Evolutionary conservation across 2,888 invertebrate genomes (phyloP).

Genomic region (Drepana falcataria): DNA sequence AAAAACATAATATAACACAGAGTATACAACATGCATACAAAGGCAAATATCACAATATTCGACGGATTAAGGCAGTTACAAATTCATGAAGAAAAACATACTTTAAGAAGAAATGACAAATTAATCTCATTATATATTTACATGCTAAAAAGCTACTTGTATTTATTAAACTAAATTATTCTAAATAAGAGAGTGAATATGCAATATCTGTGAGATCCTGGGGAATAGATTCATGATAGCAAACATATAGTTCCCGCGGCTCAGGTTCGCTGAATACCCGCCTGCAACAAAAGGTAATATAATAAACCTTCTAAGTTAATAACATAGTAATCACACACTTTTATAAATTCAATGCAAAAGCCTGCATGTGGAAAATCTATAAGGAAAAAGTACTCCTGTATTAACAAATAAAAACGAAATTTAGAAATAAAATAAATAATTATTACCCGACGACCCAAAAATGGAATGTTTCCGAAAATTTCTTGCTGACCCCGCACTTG

Average conservation of each 20-base stretch:
- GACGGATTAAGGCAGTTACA: too few species aligned
- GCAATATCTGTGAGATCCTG: slow-evolving; percentile 94
- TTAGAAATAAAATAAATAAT: neutral
- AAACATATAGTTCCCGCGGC: slow-evolving; percentile 89
- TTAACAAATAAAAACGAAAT: too few species aligned
- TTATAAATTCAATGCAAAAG: too few species aligned
- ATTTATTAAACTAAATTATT: slow-evolving; percentile 25
- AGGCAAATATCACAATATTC: too few species aligned
- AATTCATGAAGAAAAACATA: too few species aligned
- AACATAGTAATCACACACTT: too few species aligned
- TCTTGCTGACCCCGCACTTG: slow-evolving; percentile 57
- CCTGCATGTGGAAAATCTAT: too few species aligned
- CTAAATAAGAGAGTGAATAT: slow-evolving; percentile 83
- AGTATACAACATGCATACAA: too few species aligned
- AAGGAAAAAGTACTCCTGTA: too few species aligned
- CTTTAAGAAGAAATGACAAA: too few species aligned
- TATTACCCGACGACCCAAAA: slow-evolving; percentile 91
- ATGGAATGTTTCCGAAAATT: slow-evolving; percentile 68
- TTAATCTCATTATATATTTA: too few species aligned
- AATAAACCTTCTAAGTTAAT: neutral
- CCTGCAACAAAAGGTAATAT: slow-evolving; percentile 59
- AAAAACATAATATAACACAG: too few species aligned
- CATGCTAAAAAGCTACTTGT: neutral
- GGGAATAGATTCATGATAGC: slow-evolving; percentile 90
- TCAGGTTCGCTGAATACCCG: slow-evolving; percentile 87